Evolutionary conservation across 2,888 invertebrate species (phyloP), one percentile per base, ranked within the genome.

Genomic region (Glyphotaelius pellucidus): DNA sequence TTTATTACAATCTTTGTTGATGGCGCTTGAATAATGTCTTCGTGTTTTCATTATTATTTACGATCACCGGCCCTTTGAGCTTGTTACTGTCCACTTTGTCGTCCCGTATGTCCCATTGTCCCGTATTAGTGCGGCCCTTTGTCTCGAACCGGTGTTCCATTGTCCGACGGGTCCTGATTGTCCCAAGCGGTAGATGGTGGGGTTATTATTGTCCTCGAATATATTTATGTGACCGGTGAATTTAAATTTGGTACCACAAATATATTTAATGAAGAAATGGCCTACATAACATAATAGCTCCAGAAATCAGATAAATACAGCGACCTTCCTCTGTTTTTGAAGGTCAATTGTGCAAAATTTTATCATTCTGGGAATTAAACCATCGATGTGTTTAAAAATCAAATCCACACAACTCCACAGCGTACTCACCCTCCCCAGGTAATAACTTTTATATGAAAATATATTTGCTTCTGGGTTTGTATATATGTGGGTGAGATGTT

Each of bases 71-170:
- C 35, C 83, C 83, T 35, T 83, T 83, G 35, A 83, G 83, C 83
- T 83, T 83, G 32, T 83, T 83, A 83, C 83, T 83, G 83, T 35
- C 83, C 83, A 83, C 83, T 83, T 32, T 83, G 32, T 38, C 83
- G 11, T 32, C 83, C 83, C 35, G 25, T 35, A 38, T 38, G 83
- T 25, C 83, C 32, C 81, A 32, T 83, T 32, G 81, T 83, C 81
- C 30, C 32, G 81, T 67, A 67, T 67, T 67, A 67, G 67, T 67
- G 67, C 67, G 67, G 25, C 67, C 67, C 67, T 67, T 67, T 67
- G 67, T 67, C 67, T n/a, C 67, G 67, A n/a, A 25, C 5, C 9
- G 67, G 67, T 67, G 67, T 67, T n/a, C 32, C 81, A 83, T 83
- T 83, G 81, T 83, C 32, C 81, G 31, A 35, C 35, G 25, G 35